Evolutionary conservation across 2,797 vertebrate species (phyloP).

Genomic region (Characodon lateralis): DNA sequence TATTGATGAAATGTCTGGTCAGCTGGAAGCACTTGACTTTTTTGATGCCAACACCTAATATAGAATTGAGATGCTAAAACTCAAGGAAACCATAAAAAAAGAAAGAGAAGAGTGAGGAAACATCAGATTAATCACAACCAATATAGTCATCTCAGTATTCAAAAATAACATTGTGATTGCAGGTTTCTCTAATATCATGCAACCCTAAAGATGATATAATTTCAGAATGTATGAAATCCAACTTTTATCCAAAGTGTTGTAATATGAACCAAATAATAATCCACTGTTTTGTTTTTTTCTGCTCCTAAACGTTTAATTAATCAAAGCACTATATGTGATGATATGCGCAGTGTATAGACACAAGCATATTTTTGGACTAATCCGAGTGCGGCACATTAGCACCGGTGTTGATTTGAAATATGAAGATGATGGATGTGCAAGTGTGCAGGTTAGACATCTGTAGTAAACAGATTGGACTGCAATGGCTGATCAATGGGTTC

Average conservation of each 20-base stretch:
- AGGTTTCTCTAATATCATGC: background rate
- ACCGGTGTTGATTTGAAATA: conserved; percentile 75
- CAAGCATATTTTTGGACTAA: conserved; percentile 34
- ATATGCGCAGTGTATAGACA: conserved; percentile 19
- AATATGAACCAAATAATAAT: background rate
- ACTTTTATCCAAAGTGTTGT: background rate
- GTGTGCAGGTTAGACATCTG: conserved; percentile 80
- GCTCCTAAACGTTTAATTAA: conserved; percentile 37
- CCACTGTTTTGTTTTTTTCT: background rate
- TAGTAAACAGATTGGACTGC: conserved; percentile 87
- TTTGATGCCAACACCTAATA: background rate
- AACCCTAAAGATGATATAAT: background rate
- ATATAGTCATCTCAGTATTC: background rate
- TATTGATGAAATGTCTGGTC: background rate
- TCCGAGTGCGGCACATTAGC: conserved; percentile 45
- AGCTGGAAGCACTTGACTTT: background rate
- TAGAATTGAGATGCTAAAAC: background rate
- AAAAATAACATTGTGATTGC: background rate
- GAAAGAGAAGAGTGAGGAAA: background rate
- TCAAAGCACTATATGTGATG: conserved; percentile 26
- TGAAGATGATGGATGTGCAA: conserved; percentile 83
- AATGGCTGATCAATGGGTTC: conserved; percentile 87
- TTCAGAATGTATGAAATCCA: background rate
- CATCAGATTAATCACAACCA: background rate
- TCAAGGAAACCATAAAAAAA: too few relatives aligned